These are phyloP conservation scores for Psix sp. DNA, from an alignment of 1,140 invertebrate genomes.

Conservation along the genomic window DNA sequence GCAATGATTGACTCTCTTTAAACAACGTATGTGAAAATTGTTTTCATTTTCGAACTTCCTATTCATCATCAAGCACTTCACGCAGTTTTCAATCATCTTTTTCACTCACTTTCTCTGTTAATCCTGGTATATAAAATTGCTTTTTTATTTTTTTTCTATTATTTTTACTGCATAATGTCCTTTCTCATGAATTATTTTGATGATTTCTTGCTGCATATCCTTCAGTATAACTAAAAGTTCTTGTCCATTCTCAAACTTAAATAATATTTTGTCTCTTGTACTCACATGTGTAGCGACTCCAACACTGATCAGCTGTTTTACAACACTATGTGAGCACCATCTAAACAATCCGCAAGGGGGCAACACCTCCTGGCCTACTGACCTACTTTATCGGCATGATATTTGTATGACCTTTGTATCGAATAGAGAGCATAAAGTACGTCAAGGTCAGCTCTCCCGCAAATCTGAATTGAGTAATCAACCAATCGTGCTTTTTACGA, in stretches of 20 bases:
- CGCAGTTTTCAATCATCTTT: conserved; percentile 19
- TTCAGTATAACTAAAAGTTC: conserved; percentile 52
- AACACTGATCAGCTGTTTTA: too few relatives aligned
- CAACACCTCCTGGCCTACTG: too few relatives aligned
- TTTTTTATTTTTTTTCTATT: conserved; percentile 21
- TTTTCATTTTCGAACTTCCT: conserved; percentile 32
- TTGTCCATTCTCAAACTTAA: conserved; percentile 5
- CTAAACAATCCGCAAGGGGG: too few relatives aligned
- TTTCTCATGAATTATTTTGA: conserved; percentile 30
- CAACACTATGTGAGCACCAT: too few relatives aligned
- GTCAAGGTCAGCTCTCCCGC: too few relatives aligned
- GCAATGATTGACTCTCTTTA: conserved; percentile 14
- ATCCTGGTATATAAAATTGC: conserved; percentile 19
- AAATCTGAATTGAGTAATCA: too few relatives aligned
- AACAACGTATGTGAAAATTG: conserved; percentile 11
- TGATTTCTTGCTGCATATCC: conserved; percentile 55
- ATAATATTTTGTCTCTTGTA: conserved; percentile 13
- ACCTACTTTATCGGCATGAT: too few relatives aligned
- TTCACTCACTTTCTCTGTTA: conserved; percentile 31
- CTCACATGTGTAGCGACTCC: too few relatives aligned
- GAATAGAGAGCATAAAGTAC: too few relatives aligned
- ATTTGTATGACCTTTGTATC: too few relatives aligned
- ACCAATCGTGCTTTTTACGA: too few relatives aligned
- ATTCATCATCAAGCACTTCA: conserved; percentile 19
- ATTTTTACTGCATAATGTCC: conserved; percentile 41